Evolutionary conservation across 2,797 vertebrate genomes (phyloP), one percentile per base, ranked within the genome.

Genomic region (Pantherophis alleghaniensis): DNA sequence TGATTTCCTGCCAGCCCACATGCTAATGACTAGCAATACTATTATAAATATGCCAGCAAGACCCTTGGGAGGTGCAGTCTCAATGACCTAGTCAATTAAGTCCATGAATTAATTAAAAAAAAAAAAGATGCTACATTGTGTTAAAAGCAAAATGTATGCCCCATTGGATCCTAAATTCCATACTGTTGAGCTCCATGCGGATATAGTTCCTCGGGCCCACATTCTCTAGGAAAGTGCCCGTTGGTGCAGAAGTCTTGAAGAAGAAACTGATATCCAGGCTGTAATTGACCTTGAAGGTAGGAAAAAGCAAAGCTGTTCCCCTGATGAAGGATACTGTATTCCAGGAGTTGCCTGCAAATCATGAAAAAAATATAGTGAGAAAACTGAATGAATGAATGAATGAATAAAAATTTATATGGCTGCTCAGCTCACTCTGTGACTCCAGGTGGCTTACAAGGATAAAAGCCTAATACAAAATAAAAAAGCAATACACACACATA

Each of bases 251-350:
- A 88, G 99, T 99, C 97, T 99, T 99, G 97, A 99, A 99, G 98
- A 99, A 99, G 97, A 99, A 99, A 92, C 99, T 99, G 96, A 99
- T 98, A 96, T 99, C 99, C 0, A 98, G 98, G 24, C 98, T 99
- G 92, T 98, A 97, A 94, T 99, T 99, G 9, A 99, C 98, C n/a
- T 93, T 98, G 96, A 99, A 99, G 18, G 99, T 98, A 66, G 99
- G 99, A 92, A 99, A 99, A 90, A 98, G 98, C 32, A 99, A 98
- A 88, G 99, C 98, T 90, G 98, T 97, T 5, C 99, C 99, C 79
- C 98, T 99, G 96, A 98, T 98, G 97, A 99, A 99, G 92, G 99
- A 98, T 83, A 99, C 98, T 0, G 99, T 99, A 96, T 99, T 99
- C 99, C 99, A 99, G 90, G 98, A 99, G 96, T 98, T 99, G 95